These are phyloP conservation scores for Podarcis siculus DNA, from an alignment of 2,797 vertebrate genomes.

Conservation along the genomic window DNA sequence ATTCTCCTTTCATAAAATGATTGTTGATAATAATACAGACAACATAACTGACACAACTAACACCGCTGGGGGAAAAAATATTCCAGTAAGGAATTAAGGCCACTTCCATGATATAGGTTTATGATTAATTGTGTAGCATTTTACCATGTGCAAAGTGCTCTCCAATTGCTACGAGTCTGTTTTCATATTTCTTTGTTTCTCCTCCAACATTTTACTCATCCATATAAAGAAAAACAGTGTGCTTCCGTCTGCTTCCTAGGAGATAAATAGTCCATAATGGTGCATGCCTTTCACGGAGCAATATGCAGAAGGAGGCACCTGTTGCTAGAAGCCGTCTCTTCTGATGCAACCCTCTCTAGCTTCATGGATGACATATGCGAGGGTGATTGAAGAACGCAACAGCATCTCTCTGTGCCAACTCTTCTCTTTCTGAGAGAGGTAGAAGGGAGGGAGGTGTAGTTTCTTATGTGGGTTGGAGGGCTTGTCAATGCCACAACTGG, in stretches of 20 bases:
- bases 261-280: background rate
- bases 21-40: too few relatives aligned
- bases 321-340: slow-evolving; percentile 8
- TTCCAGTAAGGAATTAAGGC: background rate
- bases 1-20: too few relatives aligned
- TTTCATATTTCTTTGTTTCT: background rate
- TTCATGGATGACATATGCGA: background rate
- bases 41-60: too few relatives aligned
- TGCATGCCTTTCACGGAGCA: background rate
- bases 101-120: background rate
- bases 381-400: background rate
- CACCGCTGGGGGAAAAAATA: too few relatives aligned
- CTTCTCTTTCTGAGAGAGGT: background rate
- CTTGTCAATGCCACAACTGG: slow-evolving; percentile 25
- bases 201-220: background rate
- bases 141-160: background rate
- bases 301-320: background rate
- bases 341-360: background rate
- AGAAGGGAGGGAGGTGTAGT: background rate
- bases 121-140: background rate
- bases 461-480: slow-evolving; percentile 1
- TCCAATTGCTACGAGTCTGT: background rate
- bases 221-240: background rate
- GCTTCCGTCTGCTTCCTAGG: background rate
- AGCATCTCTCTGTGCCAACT: background rate